phyloP scores from a whole-genome alignment of 1,140 invertebrate species.

The Bombus confusus region DNA sequence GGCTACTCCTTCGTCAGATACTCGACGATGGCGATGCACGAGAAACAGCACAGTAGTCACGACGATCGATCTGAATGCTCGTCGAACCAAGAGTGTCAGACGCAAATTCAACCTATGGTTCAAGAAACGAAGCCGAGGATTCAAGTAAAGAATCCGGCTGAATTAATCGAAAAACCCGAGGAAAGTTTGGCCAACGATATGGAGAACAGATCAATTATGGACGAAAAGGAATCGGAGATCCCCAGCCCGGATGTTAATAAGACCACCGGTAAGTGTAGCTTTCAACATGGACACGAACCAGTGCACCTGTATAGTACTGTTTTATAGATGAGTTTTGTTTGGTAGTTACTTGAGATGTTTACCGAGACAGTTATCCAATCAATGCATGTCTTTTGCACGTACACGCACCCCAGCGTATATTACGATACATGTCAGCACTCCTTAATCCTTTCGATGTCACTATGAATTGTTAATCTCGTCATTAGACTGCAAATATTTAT shows the following conservation, averaged over 20 bases:
- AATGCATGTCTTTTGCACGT: slow-evolving; percentile 73
- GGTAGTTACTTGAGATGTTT: slow-evolving; percentile 59
- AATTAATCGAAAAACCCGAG: slow-evolving; percentile 79
- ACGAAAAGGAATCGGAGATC: slow-evolving; percentile 77
- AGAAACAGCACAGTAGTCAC: slow-evolving; percentile 83
- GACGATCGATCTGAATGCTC: slow-evolving; percentile 54
- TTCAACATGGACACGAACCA: slow-evolving; percentile 17
- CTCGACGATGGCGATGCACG: slow-evolving; percentile 89
- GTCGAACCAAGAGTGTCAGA: slow-evolving; percentile 66
- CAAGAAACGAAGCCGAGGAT: slow-evolving; percentile 79
- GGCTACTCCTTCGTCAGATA: slow-evolving; percentile 90
- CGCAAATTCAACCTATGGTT: slow-evolving; percentile 56
- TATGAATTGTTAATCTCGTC: neutral
- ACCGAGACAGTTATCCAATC: slow-evolving; percentile 10
- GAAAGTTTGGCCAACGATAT: slow-evolving; percentile 58
- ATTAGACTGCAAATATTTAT: neutral
- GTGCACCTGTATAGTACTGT: slow-evolving; percentile 55
- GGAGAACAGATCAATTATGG: slow-evolving; percentile 69
- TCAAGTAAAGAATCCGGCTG: slow-evolving; percentile 81
- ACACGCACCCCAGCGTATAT: slow-evolving; percentile 54
- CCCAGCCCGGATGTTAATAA: slow-evolving; percentile 75
- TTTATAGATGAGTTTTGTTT: slow-evolving; percentile 60
- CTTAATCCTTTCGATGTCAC: slow-evolving; percentile 1
- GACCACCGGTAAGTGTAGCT: slow-evolving; percentile 79
- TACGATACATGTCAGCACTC: neutral